These are phyloP conservation scores for Maniola hyperantus DNA, from an alignment of 2,888 invertebrate genomes.

Conservation along the genomic window DNA sequence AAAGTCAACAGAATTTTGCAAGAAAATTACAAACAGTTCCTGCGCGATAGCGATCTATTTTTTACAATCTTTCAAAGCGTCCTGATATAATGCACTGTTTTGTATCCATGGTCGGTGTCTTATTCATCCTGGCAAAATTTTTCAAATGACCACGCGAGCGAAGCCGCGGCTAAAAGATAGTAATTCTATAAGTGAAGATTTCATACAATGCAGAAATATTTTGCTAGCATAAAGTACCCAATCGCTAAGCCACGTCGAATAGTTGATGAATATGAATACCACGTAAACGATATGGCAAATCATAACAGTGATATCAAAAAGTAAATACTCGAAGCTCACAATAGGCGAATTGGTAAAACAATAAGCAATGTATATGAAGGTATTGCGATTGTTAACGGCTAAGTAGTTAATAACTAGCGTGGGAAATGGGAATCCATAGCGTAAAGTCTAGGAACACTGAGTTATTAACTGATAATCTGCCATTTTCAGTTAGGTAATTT, in stretches of 20 bases:
- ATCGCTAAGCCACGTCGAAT: background rate
- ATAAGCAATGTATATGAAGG: conserved; percentile 72
- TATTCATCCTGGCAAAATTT: too few relatives aligned
- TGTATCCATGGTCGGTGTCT: too few relatives aligned
- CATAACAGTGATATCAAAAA: conserved; percentile 66
- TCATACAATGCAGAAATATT: too few relatives aligned
- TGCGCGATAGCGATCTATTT: too few relatives aligned
- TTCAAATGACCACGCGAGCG: too few relatives aligned
- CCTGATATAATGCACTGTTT: too few relatives aligned
- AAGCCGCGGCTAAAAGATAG: too few relatives aligned
- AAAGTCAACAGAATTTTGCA: too few relatives aligned
- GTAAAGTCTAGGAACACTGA: background rate
- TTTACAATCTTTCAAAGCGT: too few relatives aligned
- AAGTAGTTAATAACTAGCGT: conserved; percentile 73
- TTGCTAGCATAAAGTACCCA: too few relatives aligned
- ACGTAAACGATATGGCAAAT: conserved; percentile 38
- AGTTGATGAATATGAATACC: conserved; percentile 7
- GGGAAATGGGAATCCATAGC: conserved; percentile 57
- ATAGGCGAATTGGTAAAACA: conserved; percentile 80
- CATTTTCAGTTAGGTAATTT: background rate
- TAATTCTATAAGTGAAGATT: too few relatives aligned
- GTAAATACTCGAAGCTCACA: conserved; percentile 74
- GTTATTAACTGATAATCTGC: background rate
- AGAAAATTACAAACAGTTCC: too few relatives aligned
- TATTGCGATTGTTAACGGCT: conserved; percentile 66